A percentile compares a stretch with the other conserved stretches of the same genome.
phyloP scores from a whole-genome alignment of 2,888 invertebrate species.

The Tenthredo mesomela region DNA sequence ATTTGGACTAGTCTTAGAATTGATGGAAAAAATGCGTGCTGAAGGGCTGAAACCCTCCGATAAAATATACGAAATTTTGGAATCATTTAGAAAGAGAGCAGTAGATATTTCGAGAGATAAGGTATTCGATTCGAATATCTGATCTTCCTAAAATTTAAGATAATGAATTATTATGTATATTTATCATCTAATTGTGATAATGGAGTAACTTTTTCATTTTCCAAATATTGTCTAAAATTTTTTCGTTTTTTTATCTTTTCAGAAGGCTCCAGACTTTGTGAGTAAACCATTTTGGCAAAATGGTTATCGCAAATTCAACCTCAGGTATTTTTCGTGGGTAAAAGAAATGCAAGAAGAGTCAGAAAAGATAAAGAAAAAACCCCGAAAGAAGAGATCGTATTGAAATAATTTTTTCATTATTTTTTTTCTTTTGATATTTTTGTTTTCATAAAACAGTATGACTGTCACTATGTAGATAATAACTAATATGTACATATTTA shows the following conservation, averaged over 20 bases:
- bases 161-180: slow-evolving; percentile 19
- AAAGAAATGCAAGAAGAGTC: neutral
- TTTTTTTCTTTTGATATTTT: neutral
- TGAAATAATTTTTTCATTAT: neutral
- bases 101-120: slow-evolving; percentile 79
- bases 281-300: slow-evolving; percentile 11
- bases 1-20: slow-evolving; percentile 84
- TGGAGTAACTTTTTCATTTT: neutral
- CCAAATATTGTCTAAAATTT: neutral
- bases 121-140: slow-evolving; percentile 70
- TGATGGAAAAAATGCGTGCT: slow-evolving; percentile 84
- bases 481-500: slow-evolving; percentile 39
- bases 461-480: slow-evolving; percentile 26
- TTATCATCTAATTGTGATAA: slow-evolving; percentile 61
- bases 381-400: neutral
- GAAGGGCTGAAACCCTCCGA: slow-evolving; percentile 83
- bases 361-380: neutral
- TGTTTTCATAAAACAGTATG: slow-evolving; percentile 12
- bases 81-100: slow-evolving; percentile 82
- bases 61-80: slow-evolving; percentile 82
- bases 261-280: slow-evolving; percentile 9
- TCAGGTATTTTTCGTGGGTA: slow-evolving; percentile 56
- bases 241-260: neutral
- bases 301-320: slow-evolving; percentile 60
- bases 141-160: slow-evolving; percentile 50